phyloP scores from a whole-genome alignment of 37 sponge, comb jelly and placozoan genomes.

The Aplysina aerophoba region DNA sequence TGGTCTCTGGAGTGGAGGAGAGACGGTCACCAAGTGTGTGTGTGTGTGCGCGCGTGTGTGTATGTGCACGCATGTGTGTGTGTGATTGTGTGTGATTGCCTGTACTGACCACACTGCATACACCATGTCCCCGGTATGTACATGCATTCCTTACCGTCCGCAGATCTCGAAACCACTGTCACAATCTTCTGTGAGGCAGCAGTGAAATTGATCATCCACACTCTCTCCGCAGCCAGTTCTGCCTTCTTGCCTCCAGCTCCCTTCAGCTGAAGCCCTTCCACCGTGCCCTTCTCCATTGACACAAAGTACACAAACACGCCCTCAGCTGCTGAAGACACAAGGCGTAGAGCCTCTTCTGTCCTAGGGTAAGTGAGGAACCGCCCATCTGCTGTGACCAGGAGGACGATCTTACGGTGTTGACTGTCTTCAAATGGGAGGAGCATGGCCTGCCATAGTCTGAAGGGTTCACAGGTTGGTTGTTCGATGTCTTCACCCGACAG shows the following conservation, averaged over 20 bases:
- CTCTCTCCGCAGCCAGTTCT: not conserved
- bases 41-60: not conserved
- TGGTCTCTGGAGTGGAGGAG: slow-evolving; percentile 44
- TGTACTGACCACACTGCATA: not conserved
- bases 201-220: slow-evolving; percentile 7
- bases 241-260: not conserved
- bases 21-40: not conserved
- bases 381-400: slow-evolving; percentile 36
- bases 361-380: not conserved
- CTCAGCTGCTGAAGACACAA: not conserved
- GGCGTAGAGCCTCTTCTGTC: not conserved
- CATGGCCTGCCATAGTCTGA: slow-evolving; percentile 48
- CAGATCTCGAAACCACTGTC: not conserved
- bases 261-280: slow-evolving; percentile 14
- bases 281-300: not conserved
- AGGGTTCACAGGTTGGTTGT: slow-evolving; percentile 54
- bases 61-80: no score
- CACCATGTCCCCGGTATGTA: not conserved
- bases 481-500: slow-evolving; percentile 53
- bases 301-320: slow-evolving; percentile 24
- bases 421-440: slow-evolving; percentile 59
- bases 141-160: not conserved
- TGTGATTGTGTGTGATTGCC: no score
- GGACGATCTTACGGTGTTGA: slow-evolving; percentile 57
- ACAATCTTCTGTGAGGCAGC: slow-evolving; percentile 23